Percentiles rank a stretch among this genome's conserved stretches.
Evolutionary conservation across 2,797 vertebrate genomes (phyloP).

Genomic region (Anableps anableps): DNA sequence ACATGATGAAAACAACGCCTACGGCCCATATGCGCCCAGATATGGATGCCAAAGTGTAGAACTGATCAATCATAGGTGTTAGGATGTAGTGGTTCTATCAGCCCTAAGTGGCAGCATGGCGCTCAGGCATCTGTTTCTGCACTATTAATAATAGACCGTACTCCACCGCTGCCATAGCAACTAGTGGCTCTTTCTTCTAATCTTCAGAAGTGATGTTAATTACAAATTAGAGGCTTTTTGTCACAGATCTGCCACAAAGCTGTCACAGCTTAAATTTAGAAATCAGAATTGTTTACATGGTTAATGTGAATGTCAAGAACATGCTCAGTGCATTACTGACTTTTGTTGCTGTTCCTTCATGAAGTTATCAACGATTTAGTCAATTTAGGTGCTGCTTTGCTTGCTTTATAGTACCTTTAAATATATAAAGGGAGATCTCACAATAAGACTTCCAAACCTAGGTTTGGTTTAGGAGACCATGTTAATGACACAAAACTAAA

Average conservation of each 20-base stretch:
- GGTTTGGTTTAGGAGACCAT: neutral
- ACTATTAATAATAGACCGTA: constrained; percentile 70
- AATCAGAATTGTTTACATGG: constrained; percentile 48
- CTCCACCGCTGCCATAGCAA: constrained; percentile 66
- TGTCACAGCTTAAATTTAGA: constrained; percentile 53
- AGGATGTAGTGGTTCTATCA: constrained; percentile 47
- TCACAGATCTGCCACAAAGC: constrained; percentile 26
- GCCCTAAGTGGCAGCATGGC: constrained; percentile 51
- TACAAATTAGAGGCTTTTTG: constrained; percentile 41
- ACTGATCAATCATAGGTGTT: constrained; percentile 78
- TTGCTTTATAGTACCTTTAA: neutral
- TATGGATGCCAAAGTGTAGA: constrained; percentile 46
- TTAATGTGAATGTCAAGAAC: constrained; percentile 8
- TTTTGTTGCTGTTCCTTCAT: constrained; percentile 13
- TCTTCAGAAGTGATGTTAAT: constrained; percentile 40
- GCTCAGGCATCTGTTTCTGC: constrained; percentile 73
- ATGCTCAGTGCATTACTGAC: neutral
- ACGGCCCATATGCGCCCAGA: constrained; percentile 60
- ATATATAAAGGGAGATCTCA: neutral
- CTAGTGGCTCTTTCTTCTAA: constrained; percentile 39
- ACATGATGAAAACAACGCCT: constrained; percentile 74
- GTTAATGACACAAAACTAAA: neutral
- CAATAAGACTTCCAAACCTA: neutral
- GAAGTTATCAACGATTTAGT: constrained; percentile 10
- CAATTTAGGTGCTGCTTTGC: neutral